Conservation (phyloP, 2,113 vertebrate species). For the Aptenodytes forsteri region DNA sequence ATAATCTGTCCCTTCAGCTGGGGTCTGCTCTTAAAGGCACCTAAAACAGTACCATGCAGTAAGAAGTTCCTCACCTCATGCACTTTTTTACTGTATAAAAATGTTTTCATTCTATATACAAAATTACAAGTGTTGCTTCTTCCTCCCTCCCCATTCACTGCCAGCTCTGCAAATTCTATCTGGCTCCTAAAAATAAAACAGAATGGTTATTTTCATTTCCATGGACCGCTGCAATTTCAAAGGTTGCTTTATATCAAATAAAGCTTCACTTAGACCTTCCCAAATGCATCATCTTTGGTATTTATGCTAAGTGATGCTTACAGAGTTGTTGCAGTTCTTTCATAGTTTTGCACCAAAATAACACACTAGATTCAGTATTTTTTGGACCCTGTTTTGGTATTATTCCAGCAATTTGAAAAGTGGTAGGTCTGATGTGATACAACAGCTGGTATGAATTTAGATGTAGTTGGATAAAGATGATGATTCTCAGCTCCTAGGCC, state of each 20-base stretch:
- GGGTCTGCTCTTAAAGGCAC: not conserved
- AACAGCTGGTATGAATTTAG: not conserved
- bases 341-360: not conserved
- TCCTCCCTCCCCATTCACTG: not conserved
- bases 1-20: not conserved
- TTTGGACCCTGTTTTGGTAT: not conserved
- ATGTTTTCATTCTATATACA: not conserved
- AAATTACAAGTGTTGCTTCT: not conserved
- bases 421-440: not conserved
- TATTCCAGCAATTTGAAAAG: not conserved
- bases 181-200: not conserved
- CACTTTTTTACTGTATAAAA: not conserved
- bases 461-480: not conserved
- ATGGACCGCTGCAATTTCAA: not conserved
- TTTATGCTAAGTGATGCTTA: not conserved
- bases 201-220: not conserved
- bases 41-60: not conserved
- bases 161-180: not conserved
- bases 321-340: not conserved
- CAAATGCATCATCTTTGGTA: not conserved
- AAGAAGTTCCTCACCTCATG: not conserved
- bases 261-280: not conserved
- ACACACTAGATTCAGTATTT: not conserved
- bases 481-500: not conserved
- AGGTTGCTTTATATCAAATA: not conserved